phyloP scores from a whole-genome alignment of 2,888 invertebrate genomes.

The Thymelicus acteon region DNA sequence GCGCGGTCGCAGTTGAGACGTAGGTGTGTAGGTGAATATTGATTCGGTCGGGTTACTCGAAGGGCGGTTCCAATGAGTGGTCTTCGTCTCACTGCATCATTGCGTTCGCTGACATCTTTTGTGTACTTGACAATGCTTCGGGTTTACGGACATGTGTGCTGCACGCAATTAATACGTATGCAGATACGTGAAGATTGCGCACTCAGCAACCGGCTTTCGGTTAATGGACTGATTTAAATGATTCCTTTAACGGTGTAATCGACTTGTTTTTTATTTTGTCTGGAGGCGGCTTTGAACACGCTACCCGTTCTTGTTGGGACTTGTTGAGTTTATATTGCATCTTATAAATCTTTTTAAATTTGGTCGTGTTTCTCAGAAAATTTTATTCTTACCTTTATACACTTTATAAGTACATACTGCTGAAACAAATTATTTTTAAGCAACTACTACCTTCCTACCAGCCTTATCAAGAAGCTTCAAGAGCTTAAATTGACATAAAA shows the following conservation, averaged over 20 bases:
- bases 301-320: constrained; percentile 28
- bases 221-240: constrained; percentile 38
- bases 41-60: constrained; percentile 47
- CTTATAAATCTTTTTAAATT: neutral
- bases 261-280: constrained; percentile 30
- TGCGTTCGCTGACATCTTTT: constrained; percentile 62
- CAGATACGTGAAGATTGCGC: constrained; percentile 23
- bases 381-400: too few relatives aligned
- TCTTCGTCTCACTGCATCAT: constrained; percentile 54
- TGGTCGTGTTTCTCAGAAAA: too few relatives aligned
- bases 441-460: too few relatives aligned
- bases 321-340: constrained; percentile 18
- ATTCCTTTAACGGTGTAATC: constrained; percentile 34
- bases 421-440: too few relatives aligned
- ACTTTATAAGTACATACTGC: too few relatives aligned
- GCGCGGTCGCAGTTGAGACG: neutral
- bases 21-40: constrained; percentile 31
- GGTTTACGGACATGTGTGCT: constrained; percentile 42
- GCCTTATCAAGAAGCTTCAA: too few relatives aligned
- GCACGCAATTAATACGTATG: constrained; percentile 35
- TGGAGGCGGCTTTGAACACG: constrained; percentile 10
- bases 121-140: constrained; percentile 57
- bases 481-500: too few relatives aligned
- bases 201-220: constrained; percentile 25
- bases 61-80: constrained; percentile 62